Evolutionary conservation across 1,140 invertebrate genomes (phyloP).

Genomic region (Limonius californicus): DNA sequence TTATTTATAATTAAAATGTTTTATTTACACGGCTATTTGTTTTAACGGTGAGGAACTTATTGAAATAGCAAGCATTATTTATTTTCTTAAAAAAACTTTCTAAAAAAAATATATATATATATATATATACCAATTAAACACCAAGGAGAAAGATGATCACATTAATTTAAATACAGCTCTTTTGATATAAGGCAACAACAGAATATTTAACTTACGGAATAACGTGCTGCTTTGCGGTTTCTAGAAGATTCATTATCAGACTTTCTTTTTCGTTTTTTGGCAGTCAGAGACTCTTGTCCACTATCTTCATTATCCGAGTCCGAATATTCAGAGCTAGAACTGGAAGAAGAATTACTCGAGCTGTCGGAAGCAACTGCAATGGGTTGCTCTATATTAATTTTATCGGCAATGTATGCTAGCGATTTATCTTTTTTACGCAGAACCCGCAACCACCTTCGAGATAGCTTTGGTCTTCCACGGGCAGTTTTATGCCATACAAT

Average conservation of each 20-base stretch:
- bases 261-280: slow-evolving; percentile 74
- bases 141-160: background rate
- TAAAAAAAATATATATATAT: too few species aligned
- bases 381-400: slow-evolving; percentile 79
- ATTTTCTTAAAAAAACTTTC: too few species aligned
- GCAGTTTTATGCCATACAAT: slow-evolving; percentile 98
- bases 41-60: too few species aligned
- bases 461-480: slow-evolving; percentile 89
- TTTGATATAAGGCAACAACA: background rate
- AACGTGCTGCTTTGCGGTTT: slow-evolving; percentile 18
- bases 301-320: slow-evolving; percentile 66
- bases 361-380: slow-evolving; percentile 94
- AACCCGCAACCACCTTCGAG: slow-evolving; percentile 55
- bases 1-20: too few species aligned
- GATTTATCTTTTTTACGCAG: slow-evolving; percentile 72
- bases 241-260: slow-evolving; percentile 41
- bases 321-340: slow-evolving; percentile 56
- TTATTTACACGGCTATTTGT: too few species aligned
- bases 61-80: too few species aligned
- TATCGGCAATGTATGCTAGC: slow-evolving; percentile 77
- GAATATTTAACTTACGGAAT: background rate
- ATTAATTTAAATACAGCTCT: background rate
- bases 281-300: slow-evolving; percentile 82
- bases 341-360: slow-evolving; percentile 83
- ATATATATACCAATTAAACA: too few species aligned